These are phyloP conservation scores for Cylloceria caligata DNA, from an alignment of 2,888 invertebrate genomes.

Conservation along the genomic window DNA sequence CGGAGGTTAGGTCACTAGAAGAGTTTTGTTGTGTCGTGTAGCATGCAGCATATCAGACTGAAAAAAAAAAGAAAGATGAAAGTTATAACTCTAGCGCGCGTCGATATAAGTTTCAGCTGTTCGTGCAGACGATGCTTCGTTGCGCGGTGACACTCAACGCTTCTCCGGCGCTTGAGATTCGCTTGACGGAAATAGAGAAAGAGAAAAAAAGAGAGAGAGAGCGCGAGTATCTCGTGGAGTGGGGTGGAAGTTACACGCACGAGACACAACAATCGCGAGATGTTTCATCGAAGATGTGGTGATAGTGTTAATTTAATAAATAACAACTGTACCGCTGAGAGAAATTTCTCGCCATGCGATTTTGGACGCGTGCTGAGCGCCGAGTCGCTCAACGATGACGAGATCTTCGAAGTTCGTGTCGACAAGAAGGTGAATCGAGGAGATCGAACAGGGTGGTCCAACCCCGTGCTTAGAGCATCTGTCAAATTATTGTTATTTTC, in stretches of 20 bases:
- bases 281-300: constrained; percentile 93
- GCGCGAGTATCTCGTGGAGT: constrained; percentile 45
- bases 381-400: constrained; percentile 92
- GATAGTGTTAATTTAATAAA: constrained; percentile 93
- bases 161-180: constrained; percentile 54
- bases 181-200: constrained; percentile 50
- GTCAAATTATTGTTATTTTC: constrained; percentile 8
- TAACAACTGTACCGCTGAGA: constrained; percentile 92
- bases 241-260: constrained; percentile 51
- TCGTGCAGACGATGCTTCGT: constrained; percentile 68
- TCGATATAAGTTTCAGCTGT: constrained; percentile 59
- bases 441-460: not conserved
- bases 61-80: too few species aligned
- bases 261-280: constrained; percentile 70
- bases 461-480: constrained; percentile 10
- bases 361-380: constrained; percentile 94
- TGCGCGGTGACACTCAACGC: constrained; percentile 68
- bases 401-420: constrained; percentile 94
- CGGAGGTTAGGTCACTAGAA: constrained; percentile 5
- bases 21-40: not conserved
- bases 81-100: too few species aligned
- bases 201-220: constrained; percentile 3
- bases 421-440: constrained; percentile 91
- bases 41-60: too few species aligned
- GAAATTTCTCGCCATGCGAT: constrained; percentile 93